Conservation (phyloP, 2,113 vertebrate genomes). For the Embiotoca jacksoni region DNA sequence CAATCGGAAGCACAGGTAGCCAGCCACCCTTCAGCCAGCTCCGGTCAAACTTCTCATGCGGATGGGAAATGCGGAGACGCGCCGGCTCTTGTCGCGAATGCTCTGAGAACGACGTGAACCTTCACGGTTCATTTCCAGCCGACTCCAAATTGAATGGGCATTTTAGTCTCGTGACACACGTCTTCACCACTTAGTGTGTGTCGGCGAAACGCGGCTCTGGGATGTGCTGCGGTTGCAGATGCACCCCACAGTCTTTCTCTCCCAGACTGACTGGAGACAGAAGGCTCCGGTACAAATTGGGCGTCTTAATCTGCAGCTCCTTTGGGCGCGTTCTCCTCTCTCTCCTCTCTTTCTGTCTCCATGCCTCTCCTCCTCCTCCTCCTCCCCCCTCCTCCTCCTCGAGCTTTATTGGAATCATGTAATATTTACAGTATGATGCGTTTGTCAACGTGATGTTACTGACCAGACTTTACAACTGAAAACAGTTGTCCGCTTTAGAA, state of each 20-base stretch:
- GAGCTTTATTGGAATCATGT: constrained; percentile 33
- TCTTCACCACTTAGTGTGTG: not conserved
- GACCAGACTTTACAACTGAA: not conserved
- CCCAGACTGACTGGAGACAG: not conserved
- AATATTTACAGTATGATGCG: constrained; percentile 15
- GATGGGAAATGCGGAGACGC: constrained; percentile 30
- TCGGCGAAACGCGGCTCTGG: not conserved
- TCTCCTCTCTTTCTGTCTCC: not conserved
- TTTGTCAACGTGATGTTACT: not conserved
- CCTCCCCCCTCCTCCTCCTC: not conserved
- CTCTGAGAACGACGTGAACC: constrained; percentile 19
- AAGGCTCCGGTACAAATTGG: not conserved
- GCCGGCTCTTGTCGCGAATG: constrained; percentile 21
- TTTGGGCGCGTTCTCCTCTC: not conserved
- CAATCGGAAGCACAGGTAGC: constrained; percentile 22
- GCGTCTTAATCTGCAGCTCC: constrained; percentile 10
- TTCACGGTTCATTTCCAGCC: constrained; percentile 64
- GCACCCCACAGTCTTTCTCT: not conserved
- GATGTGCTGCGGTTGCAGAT: not conserved
- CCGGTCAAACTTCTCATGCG: constrained; percentile 65
- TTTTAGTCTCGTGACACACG: constrained; percentile 25
- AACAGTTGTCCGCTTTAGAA: too few species aligned
- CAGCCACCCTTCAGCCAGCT: constrained; percentile 48
- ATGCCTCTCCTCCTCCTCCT: not conserved
- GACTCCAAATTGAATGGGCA: constrained; percentile 9